Evolutionary conservation across 2,888 invertebrate genomes (phyloP), one percentile per base, ranked within the genome.

Genomic region (Dichetophora obliterata): DNA sequence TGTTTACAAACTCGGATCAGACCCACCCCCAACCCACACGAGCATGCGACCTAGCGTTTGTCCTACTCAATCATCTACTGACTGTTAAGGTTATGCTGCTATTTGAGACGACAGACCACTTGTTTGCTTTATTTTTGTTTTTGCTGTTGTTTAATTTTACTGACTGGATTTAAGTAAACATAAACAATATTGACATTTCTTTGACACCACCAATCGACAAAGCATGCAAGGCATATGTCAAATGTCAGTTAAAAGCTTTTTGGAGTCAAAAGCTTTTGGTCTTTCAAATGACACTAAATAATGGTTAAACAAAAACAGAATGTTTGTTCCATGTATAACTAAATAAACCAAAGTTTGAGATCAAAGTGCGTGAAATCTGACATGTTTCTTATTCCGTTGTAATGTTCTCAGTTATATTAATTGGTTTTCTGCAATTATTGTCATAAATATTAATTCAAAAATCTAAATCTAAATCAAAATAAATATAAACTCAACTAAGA

Each of bases 171-270:
- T 34, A 50, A 24, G 73, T 72, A 73, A 77, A 75, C 63, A 75
- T 65, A 71, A 75, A 71, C 75, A 77, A 54, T 31, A 71, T 65
- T 77, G 77, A 75, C 77, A 77, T 70, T 66, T 70, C 69, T 9
- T 54, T 31, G 9, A 22, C 8, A 14, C 43, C 9, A 43, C 11
- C 27, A 27, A 59, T 9, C 22, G 19, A 9, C 9, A 22, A 19
- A 22, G n/a, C 31, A 31, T 31, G 31, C 31, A 3, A 4, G 31
- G 5, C 24, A 59, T 27, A 27, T 22, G 59, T 59, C 22, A 59
- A 59, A 59, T 59, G 59, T 59, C 59, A 59, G 24, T 24, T 9
- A 9, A 22, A 59, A 16, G 9, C n/a, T 24, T 22, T 66, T 3
- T 9, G 22, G 14, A 19, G 48, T 43, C 43, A 66, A 48, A 48